A percentile compares a stretch with the other conserved stretches of the same genome.
Conservation (phyloP, 2,888 invertebrate genomes). For the Euproctis similis region DNA sequence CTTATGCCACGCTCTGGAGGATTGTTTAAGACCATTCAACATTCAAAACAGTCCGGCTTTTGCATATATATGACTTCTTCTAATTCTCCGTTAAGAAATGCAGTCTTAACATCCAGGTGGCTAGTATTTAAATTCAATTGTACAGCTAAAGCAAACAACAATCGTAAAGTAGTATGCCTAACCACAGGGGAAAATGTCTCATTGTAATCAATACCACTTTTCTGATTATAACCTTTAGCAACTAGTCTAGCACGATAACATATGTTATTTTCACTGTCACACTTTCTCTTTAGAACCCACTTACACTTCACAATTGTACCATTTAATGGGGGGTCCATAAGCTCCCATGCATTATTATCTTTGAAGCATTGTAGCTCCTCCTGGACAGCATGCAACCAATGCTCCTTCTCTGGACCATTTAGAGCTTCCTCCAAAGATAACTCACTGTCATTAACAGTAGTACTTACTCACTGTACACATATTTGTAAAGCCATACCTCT, state of each 20-base stretch:
- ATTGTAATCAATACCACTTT: conserved; percentile 2
- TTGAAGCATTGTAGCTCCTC: neutral
- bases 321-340: neutral
- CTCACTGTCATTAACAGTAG: neutral
- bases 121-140: neutral
- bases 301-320: neutral
- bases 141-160: conserved; percentile 1
- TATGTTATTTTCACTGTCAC: neutral
- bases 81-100: neutral
- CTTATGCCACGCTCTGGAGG: conserved; percentile 5
- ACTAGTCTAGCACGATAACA: neutral
- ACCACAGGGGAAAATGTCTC: conserved; percentile 1
- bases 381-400: neutral
- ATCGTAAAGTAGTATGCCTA: conserved; percentile 1
- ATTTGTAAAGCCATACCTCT: no score
- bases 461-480: neutral
- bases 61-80: conserved; percentile 6
- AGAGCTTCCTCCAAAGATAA: conserved; percentile 3
- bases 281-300: conserved; percentile 1
- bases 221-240: conserved; percentile 1
- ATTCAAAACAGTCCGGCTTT: conserved; percentile 1
- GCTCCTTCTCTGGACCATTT: neutral
- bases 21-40: conserved; percentile 9
- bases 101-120: conserved; percentile 3
- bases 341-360: neutral